Base-by-base conservation (phyloP, 2,888 invertebrate genomes). In the Lymantria monacha region DNA sequence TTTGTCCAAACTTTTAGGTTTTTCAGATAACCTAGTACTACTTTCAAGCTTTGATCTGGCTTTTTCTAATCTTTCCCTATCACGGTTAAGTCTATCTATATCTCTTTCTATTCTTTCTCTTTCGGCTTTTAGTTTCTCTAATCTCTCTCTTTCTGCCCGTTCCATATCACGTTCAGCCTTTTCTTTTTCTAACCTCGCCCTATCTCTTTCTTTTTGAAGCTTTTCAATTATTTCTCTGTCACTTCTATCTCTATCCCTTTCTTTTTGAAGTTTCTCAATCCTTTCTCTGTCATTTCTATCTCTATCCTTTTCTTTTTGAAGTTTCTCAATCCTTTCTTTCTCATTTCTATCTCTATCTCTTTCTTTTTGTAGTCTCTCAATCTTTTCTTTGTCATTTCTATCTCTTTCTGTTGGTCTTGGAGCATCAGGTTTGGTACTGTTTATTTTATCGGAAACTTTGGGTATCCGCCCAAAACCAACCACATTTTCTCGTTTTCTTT, bases 381-480 rank as follows among this genome's bases (percentile, higher is more conserved):
- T 65, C 57, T 57, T 74, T 14, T 78, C 72, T 63, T 57, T 71
- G 8, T 79, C 74, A 30, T 47, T 59, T 59, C 55, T 63, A 54
- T 83, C 77, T 63, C 70, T 80, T n/a, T 79, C 72, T 13, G 58
- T 37, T 9, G 70, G 59, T 73, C 72, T 81, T 9, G 80, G 72
- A 49, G 70, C 75, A 40, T 82, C 76, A 61, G 68, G 77, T 61
- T 74, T 83, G 12, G 61, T 45, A 54, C 55, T 71, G 38, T 62
- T 74, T 31, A 72, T 62, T 73, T 78, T 90, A 31, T 85, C 87
- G 46, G 82, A 76, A 2, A 93, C 56, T 80, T 94, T 94, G 38
- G 93, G 93, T 66, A 93, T 93, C 53, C 92, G 77, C 2, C 81
- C 85, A 57, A 88, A 82, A 9, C 79, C 77, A 50, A 66, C 0